phyloP scores from a whole-genome alignment of 2,797 vertebrate species.

The Anas capensis region DNA sequence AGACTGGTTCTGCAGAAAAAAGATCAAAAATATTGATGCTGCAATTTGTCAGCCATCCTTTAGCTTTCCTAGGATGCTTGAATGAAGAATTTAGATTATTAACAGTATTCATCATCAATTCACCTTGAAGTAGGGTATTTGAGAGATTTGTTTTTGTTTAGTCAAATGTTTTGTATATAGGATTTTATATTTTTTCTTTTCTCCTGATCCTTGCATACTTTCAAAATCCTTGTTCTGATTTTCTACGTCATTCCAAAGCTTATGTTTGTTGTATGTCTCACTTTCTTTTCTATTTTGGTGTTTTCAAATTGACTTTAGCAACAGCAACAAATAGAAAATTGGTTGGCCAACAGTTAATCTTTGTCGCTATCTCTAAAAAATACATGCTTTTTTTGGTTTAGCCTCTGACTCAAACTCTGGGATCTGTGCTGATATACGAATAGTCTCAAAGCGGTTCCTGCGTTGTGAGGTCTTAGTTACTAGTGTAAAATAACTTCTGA shows the following conservation, averaged over 20 bases:
- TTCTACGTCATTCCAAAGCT: neutral
- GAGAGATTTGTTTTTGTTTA: neutral
- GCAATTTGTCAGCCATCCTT: neutral
- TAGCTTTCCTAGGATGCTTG: neutral
- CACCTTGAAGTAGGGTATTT: accelerated
- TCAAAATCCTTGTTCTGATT: neutral
- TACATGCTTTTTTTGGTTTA: neutral
- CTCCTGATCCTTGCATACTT: neutral
- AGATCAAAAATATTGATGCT: neutral
- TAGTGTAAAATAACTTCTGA: neutral
- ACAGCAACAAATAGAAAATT: neutral
- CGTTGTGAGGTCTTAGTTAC: neutral
- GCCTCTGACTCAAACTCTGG: neutral
- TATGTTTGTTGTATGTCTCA: neutral
- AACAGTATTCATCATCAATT: neutral
- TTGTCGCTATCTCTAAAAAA: neutral
- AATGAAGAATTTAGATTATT: neutral
- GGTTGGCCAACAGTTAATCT: neutral
- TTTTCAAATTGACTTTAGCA: neutral
- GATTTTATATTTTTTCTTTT: neutral
- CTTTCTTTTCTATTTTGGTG: neutral
- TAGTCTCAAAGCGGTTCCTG: neutral
- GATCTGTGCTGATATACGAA: neutral
- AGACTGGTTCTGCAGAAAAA: neutral
- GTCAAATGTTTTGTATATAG: neutral